Base-by-base conservation (phyloP, 1,140 invertebrate species). In the Scaptomyza graminum region DNA sequence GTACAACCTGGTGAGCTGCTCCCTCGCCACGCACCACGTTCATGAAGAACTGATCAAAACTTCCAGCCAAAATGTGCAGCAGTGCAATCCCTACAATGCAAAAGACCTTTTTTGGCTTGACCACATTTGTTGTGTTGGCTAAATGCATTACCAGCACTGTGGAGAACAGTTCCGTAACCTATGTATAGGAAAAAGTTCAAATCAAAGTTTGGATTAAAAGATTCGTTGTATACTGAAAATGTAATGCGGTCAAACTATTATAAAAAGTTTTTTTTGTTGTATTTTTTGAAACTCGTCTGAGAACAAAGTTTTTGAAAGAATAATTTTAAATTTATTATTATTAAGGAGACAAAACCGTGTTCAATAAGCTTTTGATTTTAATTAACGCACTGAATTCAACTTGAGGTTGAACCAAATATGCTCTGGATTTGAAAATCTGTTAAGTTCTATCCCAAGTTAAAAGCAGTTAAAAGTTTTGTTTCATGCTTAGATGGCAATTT, bases 21-120 rank as follows among this genome's bases (percentile, higher is more conserved):
- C 96, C 96, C 91, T 95, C 93, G 31, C 94, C 94, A 63, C 93
- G 92, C 8, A 97, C 84, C 34, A 97, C 95, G 91, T 96, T 96
- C 37, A 92, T 90, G 28, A 96, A 93, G 92, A 96, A 96, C 85
- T 97, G 95, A 92, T 97, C 96, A 78, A 94, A 94, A 18, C 95
- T 94, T 54, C 94, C 94, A n/a, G 95, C 94, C 11, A 96, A 82
- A 55, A 96, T 94, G 90, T 97, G 96, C 59, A 95, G 92, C 25
- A 95, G 66, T 18, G 95, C 95, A 67, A 97, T 95, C 22, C 93
- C 93, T 15, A 94, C 90, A 57, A 96, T 94, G 22, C 93, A 91
- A 22, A 96, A 92, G 1, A 94, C 93, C 74, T 95, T 95, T 89
- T 94, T 93, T 9, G 94, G 93, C 12, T 94, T 93, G 9, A 96